Evolutionary conservation across 2,113 vertebrate genomes (phyloP).

Genomic region (Coracopsis vasa): DNA sequence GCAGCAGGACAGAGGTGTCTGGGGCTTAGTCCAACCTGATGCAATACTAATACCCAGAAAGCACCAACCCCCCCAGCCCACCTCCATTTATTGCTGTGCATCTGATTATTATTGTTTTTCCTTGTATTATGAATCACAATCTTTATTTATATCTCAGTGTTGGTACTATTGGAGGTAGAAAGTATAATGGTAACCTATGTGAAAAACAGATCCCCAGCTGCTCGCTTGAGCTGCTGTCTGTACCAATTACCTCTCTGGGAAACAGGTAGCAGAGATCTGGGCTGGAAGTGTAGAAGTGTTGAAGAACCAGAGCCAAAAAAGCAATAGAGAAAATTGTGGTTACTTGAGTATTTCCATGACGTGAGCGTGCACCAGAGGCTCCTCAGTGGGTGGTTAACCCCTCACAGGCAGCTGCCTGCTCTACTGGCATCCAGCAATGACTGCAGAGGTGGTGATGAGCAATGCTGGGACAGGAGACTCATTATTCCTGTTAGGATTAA

Average conservation of each 20-base stretch:
- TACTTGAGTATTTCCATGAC: conserved; percentile 68
- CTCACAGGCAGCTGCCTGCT: neutral
- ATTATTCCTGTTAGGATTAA: fast-evolving
- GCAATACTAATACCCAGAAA: neutral
- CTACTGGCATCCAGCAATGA: neutral
- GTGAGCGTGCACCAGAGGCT: conserved; percentile 1
- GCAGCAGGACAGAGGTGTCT: neutral
- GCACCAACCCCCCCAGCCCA: neutral
- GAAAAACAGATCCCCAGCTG: neutral
- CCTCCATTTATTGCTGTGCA: neutral
- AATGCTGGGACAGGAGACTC: neutral
- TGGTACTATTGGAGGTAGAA: neutral
- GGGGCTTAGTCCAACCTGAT: neutral
- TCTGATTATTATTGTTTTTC: neutral
- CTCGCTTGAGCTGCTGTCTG: neutral
- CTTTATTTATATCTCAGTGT: neutral
- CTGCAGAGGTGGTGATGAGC: fast-evolving
- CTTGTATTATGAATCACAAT: neutral
- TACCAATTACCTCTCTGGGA: neutral
- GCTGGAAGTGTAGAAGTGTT: neutral
- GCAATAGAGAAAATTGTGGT: conserved; percentile 45
- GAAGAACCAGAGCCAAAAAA: conserved; percentile 16
- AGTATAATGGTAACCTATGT: neutral
- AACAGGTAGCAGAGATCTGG: conserved; percentile 28
- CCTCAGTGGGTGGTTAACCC: conserved; percentile 40